Evolutionary conservation across 2,113 vertebrate genomes (phyloP).

Genomic region (Chauna torquata): DNA sequence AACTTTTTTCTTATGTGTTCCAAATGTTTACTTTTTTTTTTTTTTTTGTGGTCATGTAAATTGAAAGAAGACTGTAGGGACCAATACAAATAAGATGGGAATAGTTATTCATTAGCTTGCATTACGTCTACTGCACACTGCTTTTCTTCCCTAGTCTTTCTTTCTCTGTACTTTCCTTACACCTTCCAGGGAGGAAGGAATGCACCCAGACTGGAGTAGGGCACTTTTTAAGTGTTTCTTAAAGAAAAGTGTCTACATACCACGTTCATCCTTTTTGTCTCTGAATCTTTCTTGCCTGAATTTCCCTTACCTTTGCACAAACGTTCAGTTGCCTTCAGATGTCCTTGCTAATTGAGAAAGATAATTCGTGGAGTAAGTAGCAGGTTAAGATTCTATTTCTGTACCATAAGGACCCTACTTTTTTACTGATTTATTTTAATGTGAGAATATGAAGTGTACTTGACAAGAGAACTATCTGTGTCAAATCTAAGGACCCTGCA

Average conservation of each 20-base stretch:
- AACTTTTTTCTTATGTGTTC: neutral
- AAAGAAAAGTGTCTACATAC: neutral
- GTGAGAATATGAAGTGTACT: neutral
- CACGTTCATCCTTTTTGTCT: neutral
- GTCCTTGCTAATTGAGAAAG: neutral
- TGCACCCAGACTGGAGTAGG: fast-evolving
- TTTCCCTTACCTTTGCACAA: neutral
- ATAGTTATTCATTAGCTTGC: neutral
- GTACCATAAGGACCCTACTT: neutral
- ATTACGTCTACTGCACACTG: constrained; percentile 2
- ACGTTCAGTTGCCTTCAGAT: neutral
- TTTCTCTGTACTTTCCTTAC: neutral
- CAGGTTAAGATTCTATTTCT: neutral
- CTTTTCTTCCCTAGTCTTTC: neutral
- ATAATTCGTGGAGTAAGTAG: neutral
- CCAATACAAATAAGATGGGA: neutral
- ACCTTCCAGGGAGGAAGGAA: neutral
- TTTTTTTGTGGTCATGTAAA: neutral
- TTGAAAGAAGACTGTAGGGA: neutral
- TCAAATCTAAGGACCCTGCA: neutral
- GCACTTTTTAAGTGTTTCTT: neutral
- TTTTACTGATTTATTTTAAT: neutral
- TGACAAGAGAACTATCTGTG: neutral
- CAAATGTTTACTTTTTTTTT: neutral
- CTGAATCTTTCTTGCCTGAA: neutral